Conservation (phyloP, 2,797 vertebrate species). For the Lacerta agilis region DNA sequence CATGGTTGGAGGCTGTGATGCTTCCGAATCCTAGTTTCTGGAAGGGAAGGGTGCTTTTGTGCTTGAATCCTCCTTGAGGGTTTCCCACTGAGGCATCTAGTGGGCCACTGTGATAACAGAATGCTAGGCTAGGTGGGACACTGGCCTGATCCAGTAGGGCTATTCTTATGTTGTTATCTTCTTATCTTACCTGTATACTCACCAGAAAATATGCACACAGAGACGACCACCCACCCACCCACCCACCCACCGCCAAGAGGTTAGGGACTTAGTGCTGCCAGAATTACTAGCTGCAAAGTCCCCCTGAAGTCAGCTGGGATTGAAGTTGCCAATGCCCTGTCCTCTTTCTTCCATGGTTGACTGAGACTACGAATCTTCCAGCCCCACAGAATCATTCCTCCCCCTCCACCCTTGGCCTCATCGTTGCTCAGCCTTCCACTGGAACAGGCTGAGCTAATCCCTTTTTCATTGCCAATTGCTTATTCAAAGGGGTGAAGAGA, state of each 20-base stretch:
- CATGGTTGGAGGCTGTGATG: neutral
- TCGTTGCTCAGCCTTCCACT: conserved; percentile 17
- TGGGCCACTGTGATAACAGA: too few species aligned
- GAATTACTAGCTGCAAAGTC: neutral
- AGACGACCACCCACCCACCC: too few species aligned
- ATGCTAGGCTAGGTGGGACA: too few species aligned
- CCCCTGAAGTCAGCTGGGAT: neutral
- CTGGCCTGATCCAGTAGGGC: too few species aligned
- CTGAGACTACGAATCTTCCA: neutral
- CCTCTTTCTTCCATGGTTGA: neutral
- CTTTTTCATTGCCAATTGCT: conserved; percentile 38
- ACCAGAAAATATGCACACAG: neutral
- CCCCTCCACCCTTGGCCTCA: neutral
- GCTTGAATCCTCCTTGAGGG: too few species aligned
- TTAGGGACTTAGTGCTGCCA: neutral
- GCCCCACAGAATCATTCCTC: neutral
- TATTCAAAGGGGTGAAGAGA: conserved; percentile 28
- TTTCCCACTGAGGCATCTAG: too few species aligned
- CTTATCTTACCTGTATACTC: neutral
- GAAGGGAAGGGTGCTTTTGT: neutral
- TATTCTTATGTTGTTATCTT: neutral
- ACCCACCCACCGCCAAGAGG: neutral
- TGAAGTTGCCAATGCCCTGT: too few species aligned
- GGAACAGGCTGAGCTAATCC: conserved; percentile 1
- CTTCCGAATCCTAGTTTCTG: neutral